Evolutionary conservation across 2,797 vertebrate species (phyloP).

Genomic region (Psittacula echo): DNA sequence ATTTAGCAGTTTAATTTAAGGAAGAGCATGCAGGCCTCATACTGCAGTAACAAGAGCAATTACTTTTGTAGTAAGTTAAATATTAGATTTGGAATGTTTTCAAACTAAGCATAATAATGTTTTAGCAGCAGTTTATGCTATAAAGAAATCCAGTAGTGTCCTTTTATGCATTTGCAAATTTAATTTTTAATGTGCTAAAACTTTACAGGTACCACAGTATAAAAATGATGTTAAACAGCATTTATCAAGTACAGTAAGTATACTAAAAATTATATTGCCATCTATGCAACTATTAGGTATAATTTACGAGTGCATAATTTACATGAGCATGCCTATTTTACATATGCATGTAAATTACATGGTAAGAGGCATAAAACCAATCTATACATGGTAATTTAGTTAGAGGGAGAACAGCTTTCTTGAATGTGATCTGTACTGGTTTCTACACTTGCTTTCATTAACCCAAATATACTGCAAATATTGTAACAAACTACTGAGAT

Average conservation of each 20-base stretch:
- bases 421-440: neutral
- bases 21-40: conserved; percentile 4
- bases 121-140: neutral
- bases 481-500: neutral
- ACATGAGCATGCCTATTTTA: neutral
- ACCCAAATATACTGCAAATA: neutral
- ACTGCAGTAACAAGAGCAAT: conserved; percentile 35
- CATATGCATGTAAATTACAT: neutral
- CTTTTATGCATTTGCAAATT: conserved; percentile 18
- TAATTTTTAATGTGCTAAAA: neutral
- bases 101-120: conserved; percentile 46
- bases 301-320: conserved; percentile 16
- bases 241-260: neutral
- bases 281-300: neutral
- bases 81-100: conserved; percentile 60
- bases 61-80: conserved; percentile 42
- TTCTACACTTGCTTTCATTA: neutral
- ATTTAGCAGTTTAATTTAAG: conserved; percentile 49
- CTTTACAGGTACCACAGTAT: neutral
- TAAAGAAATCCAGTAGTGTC: conserved; percentile 7
- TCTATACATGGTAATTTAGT: neutral
- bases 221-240: neutral
- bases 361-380: neutral
- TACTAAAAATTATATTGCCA: neutral
- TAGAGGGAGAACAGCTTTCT: neutral